phyloP scores from a whole-genome alignment of 2,113 vertebrate genomes.

The Himantopus leucocephalus region DNA sequence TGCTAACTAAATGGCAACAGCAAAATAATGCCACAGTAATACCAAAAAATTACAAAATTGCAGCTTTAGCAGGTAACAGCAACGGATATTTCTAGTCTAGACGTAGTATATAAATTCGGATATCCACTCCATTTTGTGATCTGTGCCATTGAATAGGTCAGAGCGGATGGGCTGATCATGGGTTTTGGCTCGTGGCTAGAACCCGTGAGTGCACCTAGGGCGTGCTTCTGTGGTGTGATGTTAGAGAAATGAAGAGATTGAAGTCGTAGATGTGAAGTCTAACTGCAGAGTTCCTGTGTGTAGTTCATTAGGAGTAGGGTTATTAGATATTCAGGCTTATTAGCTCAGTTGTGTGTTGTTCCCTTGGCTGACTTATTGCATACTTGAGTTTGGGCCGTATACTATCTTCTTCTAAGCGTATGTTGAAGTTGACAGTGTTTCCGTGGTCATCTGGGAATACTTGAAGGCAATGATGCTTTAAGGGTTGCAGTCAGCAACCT shows the following conservation, averaged over 20 bases:
- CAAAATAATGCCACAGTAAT: not conserved
- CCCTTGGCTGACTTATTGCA: not conserved
- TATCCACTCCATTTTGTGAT: no score
- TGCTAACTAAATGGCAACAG: not conserved
- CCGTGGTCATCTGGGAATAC: not conserved
- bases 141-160: accelerated
- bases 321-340: not conserved
- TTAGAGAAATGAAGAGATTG: not conserved
- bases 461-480: not conserved
- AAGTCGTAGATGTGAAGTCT: no score
- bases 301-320: not conserved
- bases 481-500: not conserved
- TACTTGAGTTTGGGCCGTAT: not conserved
- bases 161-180: not conserved
- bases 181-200: not conserved
- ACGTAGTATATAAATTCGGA: not conserved
- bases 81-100: not conserved
- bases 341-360: not conserved
- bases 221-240: not conserved
- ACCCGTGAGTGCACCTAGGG: accelerated
- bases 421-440: not conserved
- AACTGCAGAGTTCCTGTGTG: not conserved
- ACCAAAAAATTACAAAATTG: not conserved
- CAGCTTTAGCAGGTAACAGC: not conserved
- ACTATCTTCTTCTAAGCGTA: accelerated